Base-by-base conservation (phyloP, 2,797 vertebrate genomes). In the Loris lydekkerianus region DNA sequence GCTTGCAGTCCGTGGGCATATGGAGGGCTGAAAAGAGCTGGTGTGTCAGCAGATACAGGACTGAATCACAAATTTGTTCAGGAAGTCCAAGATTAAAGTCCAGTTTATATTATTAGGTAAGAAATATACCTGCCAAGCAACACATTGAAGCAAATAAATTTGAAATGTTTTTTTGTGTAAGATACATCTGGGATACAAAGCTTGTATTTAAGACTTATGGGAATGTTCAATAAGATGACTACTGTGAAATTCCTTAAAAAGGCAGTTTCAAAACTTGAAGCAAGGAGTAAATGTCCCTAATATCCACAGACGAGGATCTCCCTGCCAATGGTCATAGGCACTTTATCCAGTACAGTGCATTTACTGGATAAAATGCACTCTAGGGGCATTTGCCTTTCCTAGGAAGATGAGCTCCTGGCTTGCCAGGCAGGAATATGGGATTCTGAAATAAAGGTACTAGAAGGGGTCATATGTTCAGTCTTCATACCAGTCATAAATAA, bases 21-120 rank as follows among this genome's bases (percentile, higher is more conserved):
- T 17, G 75, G 93, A 77, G 90, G 87, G 65, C 84, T 97, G 96
- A 91, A 96, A 91, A 86, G 95, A 94, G 70, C 84, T 94, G 94
- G 92, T 95, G n/a, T 93, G 95, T 97, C 96, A 87, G 88, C 91
- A 96, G 94, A 43, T 86, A 63, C 0, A 27, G 72, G 53, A 46
- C 88, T 91, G 97, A 97, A 97, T 91, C 92, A 72, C 83, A 92
- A 88, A 85, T 95, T 72, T 91, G 82, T 95, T 94, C 90, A 88
- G 86, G 86, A 96, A 96, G 80, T 73, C 93, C 40, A 82, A 93
- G 88, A 96, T 90, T 69, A 93, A 96, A 87, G 82, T 91, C 94
- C 23, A 80, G 81, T 95, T 97, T 97, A 94, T 94, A 75, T 85
- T 67, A 81, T 95, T 89, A 84, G 90, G 91, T 93, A 96, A 96